Evolutionary conservation across 2,113 vertebrate species (phyloP).

Genomic region (Chionomys nivalis): DNA sequence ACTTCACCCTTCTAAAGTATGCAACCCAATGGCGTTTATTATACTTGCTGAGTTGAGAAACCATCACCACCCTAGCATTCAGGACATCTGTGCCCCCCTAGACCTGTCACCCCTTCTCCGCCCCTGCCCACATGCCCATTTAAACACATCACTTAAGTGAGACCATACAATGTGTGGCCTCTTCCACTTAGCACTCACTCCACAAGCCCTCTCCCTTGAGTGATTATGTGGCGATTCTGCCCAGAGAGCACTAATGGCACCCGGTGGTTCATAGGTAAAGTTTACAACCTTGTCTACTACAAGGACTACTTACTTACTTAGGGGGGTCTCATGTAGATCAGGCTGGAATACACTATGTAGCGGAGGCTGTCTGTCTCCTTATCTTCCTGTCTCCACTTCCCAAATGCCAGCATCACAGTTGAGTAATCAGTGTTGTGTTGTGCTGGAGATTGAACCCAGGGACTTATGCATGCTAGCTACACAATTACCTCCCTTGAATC

Average conservation of each 20-base stretch:
- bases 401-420: not conserved
- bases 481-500: not conserved
- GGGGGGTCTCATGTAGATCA: not conserved
- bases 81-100: not conserved
- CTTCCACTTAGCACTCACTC: not conserved
- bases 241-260: not conserved
- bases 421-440: not conserved
- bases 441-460: not conserved
- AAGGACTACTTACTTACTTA: not conserved
- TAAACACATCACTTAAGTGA: not conserved
- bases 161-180: not conserved
- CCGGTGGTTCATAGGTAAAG: not conserved
- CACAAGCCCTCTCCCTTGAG: not conserved
- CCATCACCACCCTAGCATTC: not conserved
- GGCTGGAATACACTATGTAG: not conserved
- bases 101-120: too few species aligned
- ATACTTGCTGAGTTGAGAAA: not conserved
- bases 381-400: not conserved
- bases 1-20: not conserved
- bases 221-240: not conserved
- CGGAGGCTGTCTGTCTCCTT: not conserved
- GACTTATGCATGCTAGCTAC: not conserved
- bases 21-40: not conserved
- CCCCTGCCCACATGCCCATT: not conserved
- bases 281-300: not conserved